Evolutionary conservation across 2,797 vertebrate species (phyloP), one percentile per base, ranked within the genome.

Genomic region (Adelosebastes latens): DNA sequence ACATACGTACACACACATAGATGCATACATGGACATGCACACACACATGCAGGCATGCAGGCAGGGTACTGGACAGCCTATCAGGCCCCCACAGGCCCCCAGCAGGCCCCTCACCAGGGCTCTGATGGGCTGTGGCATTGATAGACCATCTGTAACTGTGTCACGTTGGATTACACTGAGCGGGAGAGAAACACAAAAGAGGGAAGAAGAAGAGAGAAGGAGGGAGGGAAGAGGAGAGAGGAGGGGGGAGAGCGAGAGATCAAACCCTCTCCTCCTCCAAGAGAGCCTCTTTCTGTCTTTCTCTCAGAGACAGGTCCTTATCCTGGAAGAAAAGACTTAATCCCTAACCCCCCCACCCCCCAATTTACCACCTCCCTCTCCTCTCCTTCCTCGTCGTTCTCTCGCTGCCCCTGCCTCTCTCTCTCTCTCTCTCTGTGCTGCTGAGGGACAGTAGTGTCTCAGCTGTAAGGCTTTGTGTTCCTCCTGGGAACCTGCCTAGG

Each of bases 121-220:
- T 94, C 94, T 94, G 88, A 96, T 94, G 95, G 94, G 95, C 94
- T 93, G 93, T 91, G 95, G 95, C 95, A 96, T 93, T 95, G 95
- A 97, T 95, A 96, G 94, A 95, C 95, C 96, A 96, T 97, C 95
- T 95, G 95, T 94, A 95, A 97, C 95, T 96, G 95, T 96, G 96
- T 96, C 95, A 96, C 92, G 93, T 95, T 96, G 93, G 94, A 96
- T 96, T 95, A 96, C 94, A 96, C 94, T 92, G 88, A 92, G 90
- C 27, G 70, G 81, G 67, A 74, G 71, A 79, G 72, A 90, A 87
- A 91, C 73, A 94, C 84, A 92, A 94, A 95, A 78, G 92, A 83
- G 81, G 64, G 70, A 90, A 93, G 92, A 87, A 78, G 90, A 84
- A 79, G 72, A 79, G 66, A 62, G 76, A 71, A 27, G 68, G 61